A percentile compares a stretch with the other conserved stretches of the same genome.
These are phyloP conservation scores for Lasioglossum oenotherae DNA, from an alignment of 2,888 invertebrate species.

Conservation along the genomic window DNA sequence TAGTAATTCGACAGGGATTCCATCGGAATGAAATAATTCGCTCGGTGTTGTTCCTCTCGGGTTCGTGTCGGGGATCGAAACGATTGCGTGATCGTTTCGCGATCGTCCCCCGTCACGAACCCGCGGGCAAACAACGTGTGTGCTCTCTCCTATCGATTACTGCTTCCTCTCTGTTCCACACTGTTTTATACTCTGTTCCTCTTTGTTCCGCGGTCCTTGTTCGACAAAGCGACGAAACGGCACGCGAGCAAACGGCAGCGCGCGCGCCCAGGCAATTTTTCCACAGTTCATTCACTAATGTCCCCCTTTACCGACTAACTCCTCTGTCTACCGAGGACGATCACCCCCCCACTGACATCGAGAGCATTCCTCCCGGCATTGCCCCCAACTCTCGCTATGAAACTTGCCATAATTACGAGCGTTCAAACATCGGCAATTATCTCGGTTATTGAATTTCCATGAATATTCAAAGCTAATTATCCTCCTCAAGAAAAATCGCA, in stretches of 20 bases:
- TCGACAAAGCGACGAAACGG: slow-evolving; percentile 31
- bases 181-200: neutral
- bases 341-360: slow-evolving; percentile 1
- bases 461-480: slow-evolving; percentile 1
- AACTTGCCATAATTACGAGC: slow-evolving; percentile 2
- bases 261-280: slow-evolving; percentile 27
- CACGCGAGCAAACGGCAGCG: slow-evolving; percentile 31
- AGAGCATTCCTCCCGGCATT: neutral
- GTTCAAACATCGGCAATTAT: neutral
- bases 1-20: neutral
- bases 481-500: neutral
- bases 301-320: slow-evolving; percentile 18
- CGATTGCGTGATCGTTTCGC: slow-evolving; percentile 2
- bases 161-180: neutral
- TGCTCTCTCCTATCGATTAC: slow-evolving; percentile 38
- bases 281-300: slow-evolving; percentile 50
- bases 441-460: neutral
- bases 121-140: slow-evolving; percentile 21
- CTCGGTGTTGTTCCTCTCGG: neutral
- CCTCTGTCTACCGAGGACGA: slow-evolving; percentile 31
- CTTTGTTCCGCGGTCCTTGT: neutral
- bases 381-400: too few relatives aligned
- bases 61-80: neutral
- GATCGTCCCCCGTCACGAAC: neutral
- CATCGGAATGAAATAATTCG: neutral